A percentile compares a stretch with the other conserved stretches of the same genome.
These are phyloP conservation scores for Sphyrna mokarran DNA, from an alignment of 2,113 vertebrate species.

Conservation along the genomic window DNA sequence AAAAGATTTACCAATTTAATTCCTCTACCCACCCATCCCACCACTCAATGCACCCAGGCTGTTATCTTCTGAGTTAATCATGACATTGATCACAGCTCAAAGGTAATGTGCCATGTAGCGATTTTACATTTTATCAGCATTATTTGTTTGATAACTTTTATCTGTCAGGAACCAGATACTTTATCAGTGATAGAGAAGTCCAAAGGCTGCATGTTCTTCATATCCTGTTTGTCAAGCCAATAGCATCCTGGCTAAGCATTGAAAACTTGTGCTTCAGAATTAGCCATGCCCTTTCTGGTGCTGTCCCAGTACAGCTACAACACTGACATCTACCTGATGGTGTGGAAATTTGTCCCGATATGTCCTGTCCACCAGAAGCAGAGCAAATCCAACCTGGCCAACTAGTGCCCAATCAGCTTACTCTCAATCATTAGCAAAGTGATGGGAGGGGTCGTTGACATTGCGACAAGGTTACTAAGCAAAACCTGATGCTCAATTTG, in stretches of 20 bases:
- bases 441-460: background rate
- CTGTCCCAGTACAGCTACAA: background rate
- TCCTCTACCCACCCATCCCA: too few species aligned
- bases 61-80: background rate
- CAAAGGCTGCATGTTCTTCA: background rate
- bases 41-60: background rate
- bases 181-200: background rate
- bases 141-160: background rate
- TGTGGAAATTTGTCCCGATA: background rate
- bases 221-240: background rate
- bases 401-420: background rate
- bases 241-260: background rate
- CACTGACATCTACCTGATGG: background rate
- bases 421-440: background rate
- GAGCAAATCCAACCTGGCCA: background rate
- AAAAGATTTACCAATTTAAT: background rate
- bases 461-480: background rate
- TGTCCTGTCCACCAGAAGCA: background rate
- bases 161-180: background rate
- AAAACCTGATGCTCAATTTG: background rate
- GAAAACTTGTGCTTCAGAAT: background rate
- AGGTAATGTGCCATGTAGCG: background rate
- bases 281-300: too few species aligned
- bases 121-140: background rate
- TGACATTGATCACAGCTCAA: background rate